phyloP scores from a whole-genome alignment of 2,113 vertebrate genomes.

The Phodopus roborovskii region DNA sequence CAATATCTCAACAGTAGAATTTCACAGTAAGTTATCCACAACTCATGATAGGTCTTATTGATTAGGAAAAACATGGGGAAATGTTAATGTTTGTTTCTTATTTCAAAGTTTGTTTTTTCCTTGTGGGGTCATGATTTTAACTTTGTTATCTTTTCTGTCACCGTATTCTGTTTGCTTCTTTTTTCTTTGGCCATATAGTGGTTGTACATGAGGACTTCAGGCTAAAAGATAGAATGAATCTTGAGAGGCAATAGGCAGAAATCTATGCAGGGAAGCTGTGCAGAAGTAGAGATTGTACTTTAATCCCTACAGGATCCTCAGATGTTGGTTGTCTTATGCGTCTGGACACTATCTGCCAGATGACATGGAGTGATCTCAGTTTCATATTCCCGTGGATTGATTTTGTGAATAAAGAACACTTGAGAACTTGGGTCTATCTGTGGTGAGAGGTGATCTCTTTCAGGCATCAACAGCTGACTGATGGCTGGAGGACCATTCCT shows the following conservation, averaged over 20 bases:
- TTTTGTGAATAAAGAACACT: constrained; percentile 72
- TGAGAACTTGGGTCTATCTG: constrained; percentile 68
- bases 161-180: rapidly evolving
- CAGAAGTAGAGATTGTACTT: constrained; percentile 78
- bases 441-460: constrained; percentile 66
- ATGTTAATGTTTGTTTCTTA: constrained; percentile 18
- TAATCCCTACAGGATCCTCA: constrained; percentile 73
- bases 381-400: constrained; percentile 73
- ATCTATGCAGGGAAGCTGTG: constrained; percentile 63
- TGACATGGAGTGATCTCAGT: constrained; percentile 70
- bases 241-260: constrained; percentile 26
- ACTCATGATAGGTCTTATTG: constrained; percentile 4
- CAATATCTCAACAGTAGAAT: background rate
- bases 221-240: constrained; percentile 52
- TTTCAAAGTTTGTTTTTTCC: background rate
- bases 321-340: constrained; percentile 63
- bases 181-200: constrained; percentile 36
- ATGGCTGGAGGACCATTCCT: constrained; percentile 19
- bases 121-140: constrained; percentile 21
- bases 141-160: background rate
- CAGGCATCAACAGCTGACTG: constrained; percentile 6
- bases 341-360: constrained; percentile 75
- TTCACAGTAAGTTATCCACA: constrained; percentile 49
- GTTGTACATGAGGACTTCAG: constrained; percentile 50
- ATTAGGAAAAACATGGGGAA: background rate